Evolutionary conservation across 2,888 invertebrate genomes (phyloP).

Genomic region (Lepidonotus clava): DNA sequence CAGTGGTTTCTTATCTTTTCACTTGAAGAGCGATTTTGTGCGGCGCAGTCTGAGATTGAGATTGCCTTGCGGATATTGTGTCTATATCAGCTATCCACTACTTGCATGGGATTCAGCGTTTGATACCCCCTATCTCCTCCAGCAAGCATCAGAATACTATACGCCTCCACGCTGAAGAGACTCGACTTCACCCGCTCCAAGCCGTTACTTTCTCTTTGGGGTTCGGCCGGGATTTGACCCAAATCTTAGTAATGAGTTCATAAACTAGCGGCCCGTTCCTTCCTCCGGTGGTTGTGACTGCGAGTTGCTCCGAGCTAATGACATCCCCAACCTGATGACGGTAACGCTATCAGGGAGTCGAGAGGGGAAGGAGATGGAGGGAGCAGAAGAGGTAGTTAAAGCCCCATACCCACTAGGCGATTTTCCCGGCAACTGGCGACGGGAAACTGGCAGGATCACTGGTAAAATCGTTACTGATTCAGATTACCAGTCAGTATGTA

Average conservation of each 20-base stretch:
- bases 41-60: neutral
- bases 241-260: conserved; percentile 39
- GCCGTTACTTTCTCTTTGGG: neutral
- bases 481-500: too few species aligned
- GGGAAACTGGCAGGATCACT: too few species aligned
- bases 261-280: conserved; percentile 31
- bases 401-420: too few species aligned
- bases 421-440: too few species aligned
- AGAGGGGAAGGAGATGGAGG: neutral
- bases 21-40: conserved; percentile 37
- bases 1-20: conserved; percentile 16
- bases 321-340: neutral
- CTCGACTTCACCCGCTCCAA: too few species aligned
- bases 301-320: neutral
- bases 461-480: too few species aligned
- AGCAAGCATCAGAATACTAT: too few species aligned
- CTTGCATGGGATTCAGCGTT: too few species aligned
- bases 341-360: neutral
- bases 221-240: neutral
- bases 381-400: neutral
- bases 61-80: conserved; percentile 31
- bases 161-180: too few species aligned
- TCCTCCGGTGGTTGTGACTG: neutral
- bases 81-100: neutral
- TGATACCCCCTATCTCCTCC: too few species aligned